Evolutionary conservation across 2,113 vertebrate genomes (phyloP).

Genomic region (Ceyx melanurus): DNA sequence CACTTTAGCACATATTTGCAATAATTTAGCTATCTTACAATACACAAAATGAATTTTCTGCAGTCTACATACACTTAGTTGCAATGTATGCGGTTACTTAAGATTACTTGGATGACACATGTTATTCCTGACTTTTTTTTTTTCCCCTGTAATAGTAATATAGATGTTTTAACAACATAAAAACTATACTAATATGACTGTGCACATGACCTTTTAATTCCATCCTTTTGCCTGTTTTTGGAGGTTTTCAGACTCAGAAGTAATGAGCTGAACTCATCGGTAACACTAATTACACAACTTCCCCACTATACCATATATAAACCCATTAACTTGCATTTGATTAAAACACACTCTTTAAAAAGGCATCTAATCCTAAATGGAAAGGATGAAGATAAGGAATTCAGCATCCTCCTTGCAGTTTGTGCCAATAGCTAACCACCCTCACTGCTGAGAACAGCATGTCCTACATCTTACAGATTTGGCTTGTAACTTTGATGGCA

Average conservation of each 20-base stretch:
- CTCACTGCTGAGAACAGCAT: slow-evolving; percentile 7
- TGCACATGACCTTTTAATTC: neutral
- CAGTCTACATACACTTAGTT: neutral
- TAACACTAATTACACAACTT: neutral
- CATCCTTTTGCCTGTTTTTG: neutral
- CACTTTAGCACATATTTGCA: neutral
- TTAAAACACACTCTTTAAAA: neutral
- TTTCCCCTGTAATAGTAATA: fast-evolving
- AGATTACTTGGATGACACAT: neutral
- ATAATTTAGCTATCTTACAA: neutral
- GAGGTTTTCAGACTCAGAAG: neutral
- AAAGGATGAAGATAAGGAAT: slow-evolving; percentile 29
- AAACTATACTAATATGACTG: neutral
- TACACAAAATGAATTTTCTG: neutral
- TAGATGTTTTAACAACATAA: neutral
- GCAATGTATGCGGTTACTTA: neutral
- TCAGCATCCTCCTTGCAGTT: neutral
- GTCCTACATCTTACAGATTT: slow-evolving; percentile 27
- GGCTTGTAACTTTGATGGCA: neutral
- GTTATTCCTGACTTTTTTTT: neutral
- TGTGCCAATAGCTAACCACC: slow-evolving; percentile 7
- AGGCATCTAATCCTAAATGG: slow-evolving; percentile 6
- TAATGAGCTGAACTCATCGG: neutral
- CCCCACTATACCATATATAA: neutral
- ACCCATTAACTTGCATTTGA: neutral